Percentiles rank a stretch among this genome's conserved stretches.
phyloP scores from a whole-genome alignment of 2,888 invertebrate species.

The Drosophila mayaguana region DNA sequence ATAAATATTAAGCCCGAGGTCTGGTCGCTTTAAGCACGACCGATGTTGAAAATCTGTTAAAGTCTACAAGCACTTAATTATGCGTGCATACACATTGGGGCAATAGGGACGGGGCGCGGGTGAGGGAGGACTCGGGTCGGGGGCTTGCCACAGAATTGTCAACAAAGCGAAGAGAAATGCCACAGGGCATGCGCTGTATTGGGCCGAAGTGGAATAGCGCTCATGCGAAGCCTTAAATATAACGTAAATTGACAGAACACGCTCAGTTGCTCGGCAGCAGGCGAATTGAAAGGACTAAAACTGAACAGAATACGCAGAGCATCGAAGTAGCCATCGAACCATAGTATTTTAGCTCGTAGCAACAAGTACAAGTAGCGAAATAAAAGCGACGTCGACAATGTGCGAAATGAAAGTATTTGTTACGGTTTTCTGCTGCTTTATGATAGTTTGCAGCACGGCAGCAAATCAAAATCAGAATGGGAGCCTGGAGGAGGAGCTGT shows the following conservation, averaged over 20 bases:
- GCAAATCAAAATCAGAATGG: constrained; percentile 43
- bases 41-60: background rate
- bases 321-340: background rate
- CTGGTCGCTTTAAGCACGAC: background rate
- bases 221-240: constrained; percentile 36
- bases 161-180: constrained; percentile 3
- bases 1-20: background rate
- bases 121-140: background rate
- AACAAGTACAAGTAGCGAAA: constrained; percentile 54
- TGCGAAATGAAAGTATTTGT: constrained; percentile 15
- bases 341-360: constrained; percentile 33
- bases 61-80: constrained; percentile 11
- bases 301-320: constrained; percentile 2
- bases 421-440: constrained; percentile 3
- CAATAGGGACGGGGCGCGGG: background rate
- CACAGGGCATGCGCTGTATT: constrained; percentile 6
- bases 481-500: constrained; percentile 25
- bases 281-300: constrained; percentile 31
- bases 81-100: background rate
- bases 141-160: constrained; percentile 1
- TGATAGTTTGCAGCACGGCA: constrained; percentile 24
- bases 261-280: constrained; percentile 48
- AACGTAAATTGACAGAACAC: background rate
- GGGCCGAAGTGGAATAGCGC: constrained; percentile 26
- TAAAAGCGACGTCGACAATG: constrained; percentile 15